Conservation (phyloP, 2,113 vertebrate genomes). For the Nycticorax nycticorax region DNA sequence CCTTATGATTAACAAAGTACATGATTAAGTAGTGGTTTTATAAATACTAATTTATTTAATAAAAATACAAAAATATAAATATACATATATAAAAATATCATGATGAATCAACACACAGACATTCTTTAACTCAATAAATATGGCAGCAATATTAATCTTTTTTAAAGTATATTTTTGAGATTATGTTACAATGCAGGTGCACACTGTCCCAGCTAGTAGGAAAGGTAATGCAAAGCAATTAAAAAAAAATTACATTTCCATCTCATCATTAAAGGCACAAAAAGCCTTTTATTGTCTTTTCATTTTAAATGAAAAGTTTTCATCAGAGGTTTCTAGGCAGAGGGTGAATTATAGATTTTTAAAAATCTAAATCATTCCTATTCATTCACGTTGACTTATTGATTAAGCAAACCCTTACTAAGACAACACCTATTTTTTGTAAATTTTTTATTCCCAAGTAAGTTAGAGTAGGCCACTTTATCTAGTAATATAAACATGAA, state of each 20-base stretch:
- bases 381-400: slow-evolving; percentile 69
- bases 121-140: slow-evolving; percentile 80
- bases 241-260: slow-evolving; percentile 50
- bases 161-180: slow-evolving; percentile 52
- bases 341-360: slow-evolving; percentile 19
- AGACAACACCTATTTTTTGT: slow-evolving; percentile 73
- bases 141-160: slow-evolving; percentile 69
- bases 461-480: slow-evolving; percentile 64
- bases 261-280: slow-evolving; percentile 72
- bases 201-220: slow-evolving; percentile 58
- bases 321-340: slow-evolving; percentile 59
- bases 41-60: slow-evolving; percentile 82
- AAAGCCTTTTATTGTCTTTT: slow-evolving; percentile 76
- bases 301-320: slow-evolving; percentile 52
- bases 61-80: slow-evolving; percentile 87
- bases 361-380: slow-evolving; percentile 34
- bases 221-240: slow-evolving; percentile 67
- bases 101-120: slow-evolving; percentile 75
- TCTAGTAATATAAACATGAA: slow-evolving; percentile 55
- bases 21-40: slow-evolving; percentile 60
- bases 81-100: slow-evolving; percentile 84
- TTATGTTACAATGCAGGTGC: slow-evolving; percentile 62
- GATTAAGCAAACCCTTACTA: slow-evolving; percentile 76
- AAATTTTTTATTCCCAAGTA: slow-evolving; percentile 19
- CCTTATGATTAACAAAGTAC: slow-evolving; percentile 1